phyloP scores from a whole-genome alignment of 2,797 vertebrate species.

The Threskiornis aethiopicus region DNA sequence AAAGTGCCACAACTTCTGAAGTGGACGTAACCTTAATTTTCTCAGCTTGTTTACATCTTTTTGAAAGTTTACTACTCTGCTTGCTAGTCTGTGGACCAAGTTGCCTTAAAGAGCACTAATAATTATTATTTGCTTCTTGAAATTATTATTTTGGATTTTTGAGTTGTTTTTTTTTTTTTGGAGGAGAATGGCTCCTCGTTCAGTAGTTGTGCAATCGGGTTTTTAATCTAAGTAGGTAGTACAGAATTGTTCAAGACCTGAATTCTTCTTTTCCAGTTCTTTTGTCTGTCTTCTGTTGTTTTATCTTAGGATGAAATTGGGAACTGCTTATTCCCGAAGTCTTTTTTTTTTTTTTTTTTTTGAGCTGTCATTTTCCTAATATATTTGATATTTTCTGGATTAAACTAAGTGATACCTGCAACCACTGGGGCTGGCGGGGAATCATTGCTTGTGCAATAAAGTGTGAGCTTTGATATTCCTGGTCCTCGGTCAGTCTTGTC shows the following conservation, averaged over 20 bases:
- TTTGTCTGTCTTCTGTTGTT: neutral
- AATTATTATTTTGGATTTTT: neutral
- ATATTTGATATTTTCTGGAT: neutral
- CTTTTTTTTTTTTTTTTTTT: neutral
- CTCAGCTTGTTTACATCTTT: accelerated
- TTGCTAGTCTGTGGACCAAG: neutral
- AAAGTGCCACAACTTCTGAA: accelerated
- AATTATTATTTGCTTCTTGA: neutral
- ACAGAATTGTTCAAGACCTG: neutral
- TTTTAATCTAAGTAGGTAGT: neutral
- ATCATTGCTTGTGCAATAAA: neutral
- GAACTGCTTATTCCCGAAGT: neutral
- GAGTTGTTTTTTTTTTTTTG: neutral
- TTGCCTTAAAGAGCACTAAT: neutral
- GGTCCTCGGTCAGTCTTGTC: neutral
- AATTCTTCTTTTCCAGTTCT: neutral
- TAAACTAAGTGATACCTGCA: neutral
- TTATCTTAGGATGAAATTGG: neutral
- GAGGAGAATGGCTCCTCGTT: accelerated
- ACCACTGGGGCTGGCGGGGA: neutral
- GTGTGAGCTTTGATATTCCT: neutral
- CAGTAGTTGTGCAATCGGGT: neutral
- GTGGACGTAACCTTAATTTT: neutral
- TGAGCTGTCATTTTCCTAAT: neutral
- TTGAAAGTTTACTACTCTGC: neutral